These are phyloP conservation scores for Pampusana beccarii DNA, from an alignment of 2,113 vertebrate species.

Conservation along the genomic window DNA sequence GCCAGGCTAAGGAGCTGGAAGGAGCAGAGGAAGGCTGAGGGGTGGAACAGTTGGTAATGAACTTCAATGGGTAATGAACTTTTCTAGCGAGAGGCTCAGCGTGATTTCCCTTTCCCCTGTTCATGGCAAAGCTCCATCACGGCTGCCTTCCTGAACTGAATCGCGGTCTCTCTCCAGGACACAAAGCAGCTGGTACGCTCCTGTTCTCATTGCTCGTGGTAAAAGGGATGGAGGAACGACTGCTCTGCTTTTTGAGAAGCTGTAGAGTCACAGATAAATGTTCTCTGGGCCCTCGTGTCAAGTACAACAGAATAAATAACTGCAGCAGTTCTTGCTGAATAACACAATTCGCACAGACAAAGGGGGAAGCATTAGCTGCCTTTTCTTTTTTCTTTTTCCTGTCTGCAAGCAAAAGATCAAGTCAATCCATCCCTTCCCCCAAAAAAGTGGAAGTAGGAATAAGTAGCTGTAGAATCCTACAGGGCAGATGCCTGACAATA, in stretches of 20 bases:
- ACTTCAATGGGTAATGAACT: not conserved
- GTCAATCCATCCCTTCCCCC: not conserved
- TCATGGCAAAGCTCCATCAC: not conserved
- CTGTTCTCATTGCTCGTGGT: not conserved
- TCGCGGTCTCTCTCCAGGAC: fast-evolving
- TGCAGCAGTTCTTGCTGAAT: not conserved
- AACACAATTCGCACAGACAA: not conserved
- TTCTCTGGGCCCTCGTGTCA: not conserved
- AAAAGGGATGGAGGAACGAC: not conserved
- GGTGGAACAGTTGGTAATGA: not conserved
- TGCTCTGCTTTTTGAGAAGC: not conserved
- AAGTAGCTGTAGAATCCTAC: constrained; percentile 9
- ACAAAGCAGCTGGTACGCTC: not conserved
- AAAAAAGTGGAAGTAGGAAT: not conserved
- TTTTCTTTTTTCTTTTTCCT: not conserved
- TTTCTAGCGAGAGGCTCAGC: not conserved
- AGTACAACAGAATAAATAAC: not conserved
- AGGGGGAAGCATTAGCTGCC: not conserved
- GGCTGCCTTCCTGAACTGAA: not conserved
- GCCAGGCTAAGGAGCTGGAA: not conserved
- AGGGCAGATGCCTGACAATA: not conserved
- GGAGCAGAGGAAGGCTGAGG: not conserved
- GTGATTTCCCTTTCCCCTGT: not conserved
- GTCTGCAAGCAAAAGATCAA: not conserved
- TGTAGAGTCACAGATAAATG: not conserved